These are phyloP conservation scores for Malurus elegans DNA, from an alignment of 2,113 vertebrate species.

Conservation along the genomic window DNA sequence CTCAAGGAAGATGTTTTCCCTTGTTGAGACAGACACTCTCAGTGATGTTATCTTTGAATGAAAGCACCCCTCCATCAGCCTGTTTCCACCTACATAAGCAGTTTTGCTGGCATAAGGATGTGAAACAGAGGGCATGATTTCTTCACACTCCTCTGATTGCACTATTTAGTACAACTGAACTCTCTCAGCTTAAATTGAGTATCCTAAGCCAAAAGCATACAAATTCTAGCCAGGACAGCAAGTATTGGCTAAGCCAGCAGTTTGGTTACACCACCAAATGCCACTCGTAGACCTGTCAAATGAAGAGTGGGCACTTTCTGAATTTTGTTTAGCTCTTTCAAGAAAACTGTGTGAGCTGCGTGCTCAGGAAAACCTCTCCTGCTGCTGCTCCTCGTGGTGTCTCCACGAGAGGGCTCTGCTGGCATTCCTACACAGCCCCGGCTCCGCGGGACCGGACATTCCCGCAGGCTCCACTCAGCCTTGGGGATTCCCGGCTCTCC, in stretches of 20 bases:
- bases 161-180: not conserved
- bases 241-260: not conserved
- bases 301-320: not conserved
- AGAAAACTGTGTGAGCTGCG: not conserved
- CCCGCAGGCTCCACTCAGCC: not conserved
- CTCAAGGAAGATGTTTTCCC: not conserved
- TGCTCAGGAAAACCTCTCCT: not conserved
- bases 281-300: not conserved
- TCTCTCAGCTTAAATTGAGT: not conserved
- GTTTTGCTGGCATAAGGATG: not conserved
- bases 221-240: not conserved
- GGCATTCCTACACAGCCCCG: not conserved
- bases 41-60: not conserved
- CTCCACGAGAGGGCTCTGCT: constrained; percentile 63
- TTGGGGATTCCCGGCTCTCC: not conserved
- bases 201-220: not conserved
- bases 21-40: not conserved
- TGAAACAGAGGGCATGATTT: not conserved
- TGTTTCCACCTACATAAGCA: not conserved
- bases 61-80: not conserved
- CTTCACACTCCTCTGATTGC: not conserved
- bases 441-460: accelerated
- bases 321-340: not conserved
- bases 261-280: not conserved
- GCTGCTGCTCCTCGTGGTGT: not conserved